These are phyloP conservation scores for Calephelis perditalis DNA, from an alignment of 2,888 invertebrate genomes.

Conservation along the genomic window DNA sequence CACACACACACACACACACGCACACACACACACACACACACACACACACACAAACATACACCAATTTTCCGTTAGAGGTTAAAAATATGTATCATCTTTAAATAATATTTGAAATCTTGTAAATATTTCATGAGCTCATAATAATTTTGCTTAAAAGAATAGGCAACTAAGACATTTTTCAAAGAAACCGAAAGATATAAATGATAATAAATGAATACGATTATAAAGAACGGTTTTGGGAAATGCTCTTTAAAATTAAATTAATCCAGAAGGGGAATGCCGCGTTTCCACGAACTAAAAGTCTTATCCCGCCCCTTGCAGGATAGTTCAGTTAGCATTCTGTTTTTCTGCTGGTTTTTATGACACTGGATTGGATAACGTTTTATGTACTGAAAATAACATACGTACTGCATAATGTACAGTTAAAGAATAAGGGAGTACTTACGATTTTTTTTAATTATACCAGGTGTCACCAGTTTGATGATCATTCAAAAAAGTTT, in stretches of 20 bases:
- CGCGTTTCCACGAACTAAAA: conserved; percentile 3
- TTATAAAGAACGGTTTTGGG: conserved; percentile 11
- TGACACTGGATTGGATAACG: too few species aligned
- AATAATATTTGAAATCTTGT: not conserved
- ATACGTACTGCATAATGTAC: too few species aligned
- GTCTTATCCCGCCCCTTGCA: not conserved
- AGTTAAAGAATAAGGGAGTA: too few species aligned
- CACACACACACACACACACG: too few species aligned
- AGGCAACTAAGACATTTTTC: conserved; percentile 18
- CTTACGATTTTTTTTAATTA: too few species aligned
- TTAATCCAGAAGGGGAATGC: conserved; percentile 12
- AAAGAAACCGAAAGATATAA: conserved; percentile 9
- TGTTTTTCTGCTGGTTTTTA: too few species aligned
- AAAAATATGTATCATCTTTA: too few species aligned
- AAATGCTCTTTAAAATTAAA: conserved; percentile 8
- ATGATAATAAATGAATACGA: not conserved
- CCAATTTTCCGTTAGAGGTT: not conserved
- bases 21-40: too few species aligned
- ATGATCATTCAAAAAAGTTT: too few species aligned
- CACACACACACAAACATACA: too few species aligned
- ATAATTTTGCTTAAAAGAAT: not conserved
- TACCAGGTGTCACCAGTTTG: too few species aligned
- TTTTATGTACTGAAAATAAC: too few species aligned
- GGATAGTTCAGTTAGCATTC: not conserved
- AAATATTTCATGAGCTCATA: not conserved